phyloP scores from a whole-genome alignment of 2,113 vertebrate genomes.

The Myxocyprinus asiaticus region DNA sequence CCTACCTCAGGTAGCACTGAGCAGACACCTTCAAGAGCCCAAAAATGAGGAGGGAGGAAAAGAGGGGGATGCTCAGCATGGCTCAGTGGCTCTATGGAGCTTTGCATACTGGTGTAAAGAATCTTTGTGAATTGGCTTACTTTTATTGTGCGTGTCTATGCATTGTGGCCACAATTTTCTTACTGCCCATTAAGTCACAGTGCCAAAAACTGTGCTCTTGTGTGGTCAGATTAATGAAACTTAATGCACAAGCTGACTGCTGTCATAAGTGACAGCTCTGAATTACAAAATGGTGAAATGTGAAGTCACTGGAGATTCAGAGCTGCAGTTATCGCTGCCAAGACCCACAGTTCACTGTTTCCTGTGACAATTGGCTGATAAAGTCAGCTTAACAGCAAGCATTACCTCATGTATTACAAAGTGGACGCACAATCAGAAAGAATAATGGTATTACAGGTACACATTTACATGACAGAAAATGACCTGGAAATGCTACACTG shows the following conservation, averaged over 20 bases:
- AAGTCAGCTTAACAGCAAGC: conserved; percentile 13
- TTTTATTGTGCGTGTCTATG: neutral
- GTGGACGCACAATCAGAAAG: neutral
- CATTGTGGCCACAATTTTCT: neutral
- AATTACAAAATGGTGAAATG: conserved; percentile 63
- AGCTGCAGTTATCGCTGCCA: neutral
- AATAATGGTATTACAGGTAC: neutral
- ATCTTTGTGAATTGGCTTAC: no score
- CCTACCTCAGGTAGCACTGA: conserved; percentile 59
- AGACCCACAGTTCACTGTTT: neutral
- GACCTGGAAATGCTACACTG: neutral
- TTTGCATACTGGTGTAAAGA: neutral
- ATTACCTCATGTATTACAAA: conserved; percentile 26
- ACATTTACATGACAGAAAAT: conserved; percentile 17
- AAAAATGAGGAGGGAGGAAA: conserved; percentile 49
- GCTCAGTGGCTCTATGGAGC: conserved; percentile 58
- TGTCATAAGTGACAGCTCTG: conserved; percentile 59
- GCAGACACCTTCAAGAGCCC: conserved; percentile 52
- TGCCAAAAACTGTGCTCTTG: conserved; percentile 48
- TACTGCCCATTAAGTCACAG: conserved; percentile 14
- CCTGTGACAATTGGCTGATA: neutral
- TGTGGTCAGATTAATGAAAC: conserved; percentile 69
- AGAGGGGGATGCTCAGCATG: conserved; percentile 44
- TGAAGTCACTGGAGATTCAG: neutral
- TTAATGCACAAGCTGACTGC: conserved; percentile 52